Evolutionary conservation across 2,888 invertebrate genomes (phyloP), one percentile per base, ranked within the genome.

Genomic region (Digitonthophagus gazella): DNA sequence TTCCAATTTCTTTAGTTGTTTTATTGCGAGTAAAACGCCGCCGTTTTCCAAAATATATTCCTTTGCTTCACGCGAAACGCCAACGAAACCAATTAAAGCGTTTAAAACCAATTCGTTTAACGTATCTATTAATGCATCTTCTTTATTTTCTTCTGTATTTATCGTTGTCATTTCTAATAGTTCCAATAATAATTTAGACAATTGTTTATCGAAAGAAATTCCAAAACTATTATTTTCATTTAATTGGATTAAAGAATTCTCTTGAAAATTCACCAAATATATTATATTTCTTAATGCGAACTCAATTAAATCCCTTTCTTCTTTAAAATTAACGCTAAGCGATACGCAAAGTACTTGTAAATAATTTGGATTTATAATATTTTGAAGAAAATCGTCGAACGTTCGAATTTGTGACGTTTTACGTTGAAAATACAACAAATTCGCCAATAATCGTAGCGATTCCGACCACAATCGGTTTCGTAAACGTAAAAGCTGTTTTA

Each of bases 401-500:
- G 5, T 73, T 70, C 15, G n/a, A 57, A 4, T 16, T 64, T 44
- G 18, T 15, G 19, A 18, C 5, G 16, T 19, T 61, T 6, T 14
- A 18, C 11, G 63, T 3, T 14, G 28, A 3, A 65, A 67, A 65
- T 78, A 76, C 14, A 84, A 77, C 14, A 86, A 73, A 1, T 79
- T 77, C 6, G 81, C 79, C 58, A 86, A 74, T 54, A 86, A 80
- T 71, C 82, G 81, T 72, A 84, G 86, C 44, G 85, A 80, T 74
- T 84, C 84, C 6, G 79, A 81, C 83, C 84, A 85, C 1, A 86
- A 72, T 75, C 79, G 80, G 70, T 85, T 85, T n/a, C 84, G 81
- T n/a, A 86, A 74, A 71, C 82, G 82, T 3, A 83, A 64, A 58
- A 86, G 72, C 67, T 83, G 81, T 0, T 81, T 76, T 28, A 80